Percentiles rank a stretch among this genome's conserved stretches.
These are phyloP conservation scores for Podargus strigoides DNA, from an alignment of 2,797 vertebrate genomes.

Conservation along the genomic window DNA sequence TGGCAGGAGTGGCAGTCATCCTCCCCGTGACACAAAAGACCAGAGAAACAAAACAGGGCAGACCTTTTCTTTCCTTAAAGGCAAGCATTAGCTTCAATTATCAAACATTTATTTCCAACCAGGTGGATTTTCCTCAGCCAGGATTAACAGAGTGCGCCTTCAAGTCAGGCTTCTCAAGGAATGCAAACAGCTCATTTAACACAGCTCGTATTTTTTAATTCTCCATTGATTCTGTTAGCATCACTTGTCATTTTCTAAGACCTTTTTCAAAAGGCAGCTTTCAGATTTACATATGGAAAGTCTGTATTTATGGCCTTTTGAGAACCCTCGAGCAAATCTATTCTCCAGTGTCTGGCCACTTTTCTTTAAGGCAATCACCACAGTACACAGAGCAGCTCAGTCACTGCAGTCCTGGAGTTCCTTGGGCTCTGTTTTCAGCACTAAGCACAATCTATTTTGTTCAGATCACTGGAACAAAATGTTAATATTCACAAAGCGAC, in stretches of 20 bases:
- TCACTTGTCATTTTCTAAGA: not conserved
- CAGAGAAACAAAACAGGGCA: not conserved
- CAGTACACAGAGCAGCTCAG: fast-evolving
- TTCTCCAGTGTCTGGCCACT: not conserved
- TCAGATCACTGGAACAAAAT: not conserved
- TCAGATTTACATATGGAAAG: not conserved
- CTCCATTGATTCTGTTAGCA: not conserved
- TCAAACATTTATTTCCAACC: not conserved
- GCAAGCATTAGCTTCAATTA: not conserved
- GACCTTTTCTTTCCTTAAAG: not conserved
- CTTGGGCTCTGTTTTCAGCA: not conserved
- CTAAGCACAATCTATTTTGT: not conserved
- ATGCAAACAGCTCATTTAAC: not conserved
- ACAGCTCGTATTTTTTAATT: not conserved
- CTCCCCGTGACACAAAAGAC: not conserved
- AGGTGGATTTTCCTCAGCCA: not conserved
- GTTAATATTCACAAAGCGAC: not conserved
- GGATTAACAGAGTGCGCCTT: not conserved
- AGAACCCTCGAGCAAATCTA: not conserved
- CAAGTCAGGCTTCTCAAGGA: not conserved
- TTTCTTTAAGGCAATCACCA: not conserved
- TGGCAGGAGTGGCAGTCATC: not conserved
- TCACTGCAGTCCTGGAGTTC: not conserved
- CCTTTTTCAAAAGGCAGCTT: not conserved
- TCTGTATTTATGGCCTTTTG: not conserved